Base-by-base conservation (phyloP, 2,113 vertebrate genomes). In the Anguilla japonica region DNA sequence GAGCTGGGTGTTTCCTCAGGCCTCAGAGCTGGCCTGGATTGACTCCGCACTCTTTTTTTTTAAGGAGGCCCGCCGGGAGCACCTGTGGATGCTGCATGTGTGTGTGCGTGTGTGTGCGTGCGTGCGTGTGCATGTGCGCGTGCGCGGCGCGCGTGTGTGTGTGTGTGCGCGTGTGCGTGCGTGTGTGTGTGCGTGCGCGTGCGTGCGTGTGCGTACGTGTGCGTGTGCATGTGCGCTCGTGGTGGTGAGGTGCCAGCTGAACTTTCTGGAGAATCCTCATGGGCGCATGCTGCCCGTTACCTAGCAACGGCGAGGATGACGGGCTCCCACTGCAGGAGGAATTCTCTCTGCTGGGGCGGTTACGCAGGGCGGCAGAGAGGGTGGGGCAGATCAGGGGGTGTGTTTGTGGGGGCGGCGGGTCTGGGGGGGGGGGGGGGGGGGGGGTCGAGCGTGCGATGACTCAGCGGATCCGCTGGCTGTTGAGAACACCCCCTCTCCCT, bases 261-360 rank as follows among this genome's bases (percentile, higher is more conserved):
- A 94, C 88, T 91, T 89, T 89, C 84, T 71, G 84, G 56, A 91
- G 87, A 86, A 89, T 87, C 84, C 92, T 91, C 92, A 41, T 78
- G 92, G 91, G 92, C 91, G 91, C 92, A 92, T 91, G 80, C 85
- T 88, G 89, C 88, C 89, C 56, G 94, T 95, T 95, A 90, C 94
- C 91, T 93, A 93, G 95, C 94, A 94, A 95, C 92, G 1, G 79
- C 71, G 43, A 46, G 5, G 43, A 46, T 46, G 34, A 34, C 34
- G 89, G 88, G 86, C 89, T 91, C 87, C 86, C 84, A 87, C 87
- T 85, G 89, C 90, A 87, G 90, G 85, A 88, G 87, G 50, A 34
- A 75, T 80, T 29, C 88, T 89, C 89, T 91, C 85, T 83, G 89
- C 86, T 89, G 93, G 91, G 89, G 89, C 50, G 89, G 88, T 88